Evolutionary conservation across 2,888 invertebrate genomes (phyloP).

Genomic region (Byasa hedistus): DNA sequence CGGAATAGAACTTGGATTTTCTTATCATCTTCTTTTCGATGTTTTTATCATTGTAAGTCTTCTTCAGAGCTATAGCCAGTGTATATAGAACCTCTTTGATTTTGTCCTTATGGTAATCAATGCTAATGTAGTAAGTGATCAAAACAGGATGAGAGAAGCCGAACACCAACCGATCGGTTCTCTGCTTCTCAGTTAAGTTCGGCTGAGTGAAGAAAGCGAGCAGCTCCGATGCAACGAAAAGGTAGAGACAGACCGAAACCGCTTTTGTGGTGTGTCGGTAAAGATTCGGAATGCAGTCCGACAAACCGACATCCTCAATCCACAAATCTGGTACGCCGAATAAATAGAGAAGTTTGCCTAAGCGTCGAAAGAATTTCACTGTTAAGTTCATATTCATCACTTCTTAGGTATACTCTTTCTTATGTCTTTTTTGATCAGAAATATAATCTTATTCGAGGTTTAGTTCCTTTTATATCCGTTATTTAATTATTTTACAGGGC

Average conservation of each 20-base stretch:
- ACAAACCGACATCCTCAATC: slow-evolving; percentile 39
- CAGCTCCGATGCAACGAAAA: slow-evolving; percentile 41
- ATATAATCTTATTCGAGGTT: background rate
- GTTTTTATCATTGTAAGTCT: slow-evolving; percentile 43
- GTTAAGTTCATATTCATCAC: slow-evolving; percentile 22
- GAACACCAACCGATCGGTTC: slow-evolving; percentile 41
- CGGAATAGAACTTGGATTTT: slow-evolving; percentile 38
- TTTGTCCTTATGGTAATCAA: slow-evolving; percentile 36
- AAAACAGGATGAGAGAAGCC: slow-evolving; percentile 45
- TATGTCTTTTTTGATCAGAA: background rate
- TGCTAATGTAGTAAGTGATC: slow-evolving; percentile 35
- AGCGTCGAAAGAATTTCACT: slow-evolving; percentile 27
- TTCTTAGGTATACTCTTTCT: background rate
- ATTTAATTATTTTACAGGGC: slow-evolving; percentile 14
- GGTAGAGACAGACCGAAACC: slow-evolving; percentile 33
- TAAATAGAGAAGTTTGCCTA: slow-evolving; percentile 29
- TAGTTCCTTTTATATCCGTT: slow-evolving; percentile 1
- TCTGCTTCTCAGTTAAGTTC: slow-evolving; percentile 37
- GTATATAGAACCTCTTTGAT: slow-evolving; percentile 40
- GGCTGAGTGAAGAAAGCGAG: slow-evolving; percentile 43
- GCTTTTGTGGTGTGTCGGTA: slow-evolving; percentile 27
- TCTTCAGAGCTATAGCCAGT: slow-evolving; percentile 43
- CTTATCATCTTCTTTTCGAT: slow-evolving; percentile 51
- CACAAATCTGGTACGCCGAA: slow-evolving; percentile 46
- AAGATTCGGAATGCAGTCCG: slow-evolving; percentile 35